Base-by-base conservation (phyloP, 1,140 invertebrate genomes). In the Meteorus sp. region DNA sequence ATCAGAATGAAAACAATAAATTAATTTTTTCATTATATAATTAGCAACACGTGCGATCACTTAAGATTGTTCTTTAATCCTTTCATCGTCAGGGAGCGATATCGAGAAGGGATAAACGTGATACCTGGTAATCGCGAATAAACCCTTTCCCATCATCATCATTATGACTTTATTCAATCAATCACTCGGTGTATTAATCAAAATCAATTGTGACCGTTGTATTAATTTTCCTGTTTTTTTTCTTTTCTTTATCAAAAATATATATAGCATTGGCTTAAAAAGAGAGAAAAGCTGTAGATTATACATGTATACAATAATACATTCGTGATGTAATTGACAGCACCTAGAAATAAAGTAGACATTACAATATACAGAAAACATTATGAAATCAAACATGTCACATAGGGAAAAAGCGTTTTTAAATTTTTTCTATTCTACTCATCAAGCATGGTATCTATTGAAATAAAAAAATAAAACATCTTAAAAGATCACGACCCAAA, bases 101-200 rank as follows among this genome's bases (percentile, higher is more conserved):
- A 74, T 71, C 75, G 66, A 76, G 76, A 80, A 76, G 70, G 69
- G 69, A 75, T 64, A 48, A 43, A 66, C 65, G 71, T 79, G 77
- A 78, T 80, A 70, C 76, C 77, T 80, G 78, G 78, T 78, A 79
- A 74, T 80, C 75, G 71, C 75, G 73, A 78, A 66, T 76, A 68
- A 72, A 66, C 58, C 74, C 76, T 78, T n/a, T n/a, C 75, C 75
- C 73, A 78, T 77, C 71, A 76, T 71, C 70, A 74, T 71, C 74
- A 29, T 4, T 13, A 56, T 51, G 25, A 52, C n/a, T 23, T 58
- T 23, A n/a, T 39, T n/a, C 35, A 39, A 5, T n/a, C 35, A 39
- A 11, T 7, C 29, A 7, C 11, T 33, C 29, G 29, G 29, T 35
- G n/a, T 39, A 19, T 33, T 19, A 13, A 56, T 44, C 20, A 53